Evolutionary conservation across 92 coral and sea anemone genomes (phyloP), one percentile per base, ranked within the genome.

Genomic region (Epizoanthus stellaris): DNA sequence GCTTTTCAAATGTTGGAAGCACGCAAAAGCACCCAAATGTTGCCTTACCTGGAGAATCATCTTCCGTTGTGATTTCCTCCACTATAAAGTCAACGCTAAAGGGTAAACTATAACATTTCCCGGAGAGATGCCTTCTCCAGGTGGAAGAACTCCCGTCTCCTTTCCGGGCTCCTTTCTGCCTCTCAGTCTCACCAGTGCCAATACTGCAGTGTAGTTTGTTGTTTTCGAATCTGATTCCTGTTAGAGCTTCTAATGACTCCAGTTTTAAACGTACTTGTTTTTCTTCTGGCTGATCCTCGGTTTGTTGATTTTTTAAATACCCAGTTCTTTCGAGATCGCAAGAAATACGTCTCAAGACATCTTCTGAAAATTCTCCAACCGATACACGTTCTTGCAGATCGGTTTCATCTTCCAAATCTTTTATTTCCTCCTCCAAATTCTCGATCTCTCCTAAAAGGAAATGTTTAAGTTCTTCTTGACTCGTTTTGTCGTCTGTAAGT

Each of bases 1-100:
- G 52, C 9, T 45, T 30, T 30, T 30, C 34, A 30, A 30, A 3
- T 6, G 0, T 36, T 40, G 38, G 17, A 71, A 47, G 4, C 9
- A 3, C 6, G 12, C 30, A 36, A 21, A 40, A 13, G 45, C 16
- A 74, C 19, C 6, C 10, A 16, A 42, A 16, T 23, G 39, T 36
- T 75, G 76, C 54, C 23, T 70, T 73, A 49, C 80, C 77, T 71
- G 63, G 8, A 14, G 81, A 5, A 15, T 68, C 75, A 25, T 70
- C 88, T 68, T 82, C 81, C 2, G 42, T 57, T 30, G 58, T 73
- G 39, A 60, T 77, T 85, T 95, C 97, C 60, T 87, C 89, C 16
- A 95, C 96, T 60, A 88, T 88, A 67, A 96, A 94, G 65, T 92
- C 92, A 64, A 85, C 93, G 53, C 73, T 63, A 88, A 96, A 94